Base-by-base conservation (phyloP, 1,140 invertebrate species). In the Drosophila athabasca region DNA sequence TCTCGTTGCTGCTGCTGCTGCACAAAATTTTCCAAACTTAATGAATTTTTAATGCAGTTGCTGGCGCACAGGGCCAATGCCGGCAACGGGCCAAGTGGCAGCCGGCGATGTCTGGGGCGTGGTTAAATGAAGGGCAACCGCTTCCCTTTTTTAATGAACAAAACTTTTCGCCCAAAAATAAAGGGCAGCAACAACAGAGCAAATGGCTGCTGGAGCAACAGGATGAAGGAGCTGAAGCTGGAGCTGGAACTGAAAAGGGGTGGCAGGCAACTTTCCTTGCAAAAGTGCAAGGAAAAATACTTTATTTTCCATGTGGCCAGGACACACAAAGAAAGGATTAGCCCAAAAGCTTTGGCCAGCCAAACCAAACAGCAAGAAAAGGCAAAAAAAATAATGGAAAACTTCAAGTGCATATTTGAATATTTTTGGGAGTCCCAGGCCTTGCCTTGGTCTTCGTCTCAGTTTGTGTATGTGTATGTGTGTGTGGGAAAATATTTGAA, bases 31-130 rank as follows among this genome's bases (percentile, higher is more conserved):
- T 79, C 57, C 77, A 79, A 91, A 91, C 90, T 91, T 91, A 91
- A 91, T 91, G 90, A 91, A 91, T 91, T 91, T 91, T 91, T 91
- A 91, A 91, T 91, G 90, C 87, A 87, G 85, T 91, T 84, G 80
- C 76, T 70, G 67, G 41, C 41, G 48, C 41, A 46, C 17, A 31
- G 53, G 44, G 52, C 24, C 71, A 62, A 60, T 72, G 69, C 57
- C 81, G 3, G 24, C 24, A 87, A 87, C 29, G 26, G 58, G 60
- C 60, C 43, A 49, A 60, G 45, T 51, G 46, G 52, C 65, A 58
- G 50, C 70, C 46, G 75, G 84, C 83, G 79, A 83, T 84, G 84
- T 89, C 75, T 82, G 75, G 78, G 83, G 83, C 83, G 83, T 87
- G 83, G 83, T 76, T 83, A 83, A 83, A 88, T 88, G 77, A 87